phyloP scores from a whole-genome alignment of 2,888 invertebrate genomes.

The Beris morrisii region DNA sequence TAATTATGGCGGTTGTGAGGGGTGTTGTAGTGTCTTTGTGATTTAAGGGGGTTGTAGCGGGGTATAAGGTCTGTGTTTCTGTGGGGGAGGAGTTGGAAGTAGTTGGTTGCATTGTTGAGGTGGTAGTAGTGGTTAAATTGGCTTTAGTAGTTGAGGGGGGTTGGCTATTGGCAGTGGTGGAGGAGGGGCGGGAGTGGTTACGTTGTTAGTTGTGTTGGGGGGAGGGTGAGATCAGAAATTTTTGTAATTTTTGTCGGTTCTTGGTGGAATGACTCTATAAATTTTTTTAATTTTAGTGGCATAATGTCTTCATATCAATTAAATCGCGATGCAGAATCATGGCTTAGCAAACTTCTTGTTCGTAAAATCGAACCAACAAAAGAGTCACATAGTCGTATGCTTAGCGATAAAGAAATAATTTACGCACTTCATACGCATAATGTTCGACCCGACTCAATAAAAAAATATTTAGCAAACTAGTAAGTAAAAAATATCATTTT shows the following conservation, averaged over 20 bases:
- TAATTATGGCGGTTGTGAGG: too few relatives aligned
- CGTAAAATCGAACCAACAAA: conserved; percentile 92
- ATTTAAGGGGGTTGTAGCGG: too few relatives aligned
- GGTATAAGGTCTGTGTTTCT: too few relatives aligned
- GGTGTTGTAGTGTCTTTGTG: too few relatives aligned
- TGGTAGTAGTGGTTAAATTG: too few relatives aligned
- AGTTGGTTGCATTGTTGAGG: too few relatives aligned
- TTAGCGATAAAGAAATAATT: conserved; percentile 94
- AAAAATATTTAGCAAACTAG: conserved; percentile 88
- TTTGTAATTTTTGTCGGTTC: background rate
- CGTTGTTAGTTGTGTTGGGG: too few relatives aligned
- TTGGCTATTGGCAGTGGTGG: too few relatives aligned
- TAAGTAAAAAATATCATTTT: conserved; percentile 60
- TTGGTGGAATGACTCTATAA: background rate
- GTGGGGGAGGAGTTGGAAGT: too few relatives aligned
- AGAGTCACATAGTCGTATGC: conserved; percentile 94
- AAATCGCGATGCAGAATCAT: conserved; percentile 65
- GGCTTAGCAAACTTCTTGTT: conserved; percentile 87
- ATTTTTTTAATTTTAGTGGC: conserved; percentile 11
- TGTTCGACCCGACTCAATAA: conserved; percentile 85
- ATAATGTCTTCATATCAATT: conserved; percentile 19
- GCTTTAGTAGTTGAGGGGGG: too few relatives aligned
- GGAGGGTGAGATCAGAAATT: too few relatives aligned
- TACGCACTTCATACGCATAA: conserved; percentile 96
- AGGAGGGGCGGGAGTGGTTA: too few relatives aligned